Evolutionary conservation across 2,888 invertebrate species (phyloP).

Genomic region (Drosophila pseudotalamancana): DNA sequence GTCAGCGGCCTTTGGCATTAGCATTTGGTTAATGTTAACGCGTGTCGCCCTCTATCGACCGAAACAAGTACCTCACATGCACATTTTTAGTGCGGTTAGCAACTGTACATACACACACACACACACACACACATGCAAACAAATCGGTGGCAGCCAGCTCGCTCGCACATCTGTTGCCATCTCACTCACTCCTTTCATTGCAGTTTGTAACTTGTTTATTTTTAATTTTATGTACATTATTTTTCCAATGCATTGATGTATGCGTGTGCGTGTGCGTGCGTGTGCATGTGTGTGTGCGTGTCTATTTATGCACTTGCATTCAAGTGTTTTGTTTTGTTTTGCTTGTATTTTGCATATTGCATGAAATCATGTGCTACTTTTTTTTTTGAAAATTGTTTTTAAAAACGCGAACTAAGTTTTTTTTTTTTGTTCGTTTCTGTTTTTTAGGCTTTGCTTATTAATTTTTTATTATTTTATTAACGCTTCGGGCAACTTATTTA

Average conservation of each 20-base stretch:
- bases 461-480: slow-evolving; percentile 37
- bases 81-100: slow-evolving; percentile 70
- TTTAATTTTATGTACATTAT: slow-evolving; percentile 71
- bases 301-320: slow-evolving; percentile 70
- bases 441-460: slow-evolving; percentile 17
- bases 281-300: slow-evolving; percentile 18
- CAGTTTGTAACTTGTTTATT: slow-evolving; percentile 58
- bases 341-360: slow-evolving; percentile 54
- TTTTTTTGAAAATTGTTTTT: slow-evolving; percentile 69
- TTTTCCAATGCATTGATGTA: slow-evolving; percentile 42
- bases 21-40: slow-evolving; percentile 77
- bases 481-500: slow-evolving; percentile 59
- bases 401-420: slow-evolving; percentile 50
- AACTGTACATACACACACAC: slow-evolving; percentile 43
- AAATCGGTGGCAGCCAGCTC: slow-evolving; percentile 18
- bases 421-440: slow-evolving; percentile 33
- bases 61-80: slow-evolving; percentile 41
- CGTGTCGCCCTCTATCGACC: slow-evolving; percentile 51
- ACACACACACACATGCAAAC: not conserved
- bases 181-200: slow-evolving; percentile 44
- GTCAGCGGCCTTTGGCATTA: slow-evolving; percentile 70
- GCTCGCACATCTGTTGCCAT: slow-evolving; percentile 31
- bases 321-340: slow-evolving; percentile 73
- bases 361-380: slow-evolving; percentile 43
- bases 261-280: not conserved